A percentile compares a stretch with the other conserved stretches of the same genome.
Evolutionary conservation across 1,140 invertebrate genomes (phyloP).

Genomic region (Megalopta genalis): DNA sequence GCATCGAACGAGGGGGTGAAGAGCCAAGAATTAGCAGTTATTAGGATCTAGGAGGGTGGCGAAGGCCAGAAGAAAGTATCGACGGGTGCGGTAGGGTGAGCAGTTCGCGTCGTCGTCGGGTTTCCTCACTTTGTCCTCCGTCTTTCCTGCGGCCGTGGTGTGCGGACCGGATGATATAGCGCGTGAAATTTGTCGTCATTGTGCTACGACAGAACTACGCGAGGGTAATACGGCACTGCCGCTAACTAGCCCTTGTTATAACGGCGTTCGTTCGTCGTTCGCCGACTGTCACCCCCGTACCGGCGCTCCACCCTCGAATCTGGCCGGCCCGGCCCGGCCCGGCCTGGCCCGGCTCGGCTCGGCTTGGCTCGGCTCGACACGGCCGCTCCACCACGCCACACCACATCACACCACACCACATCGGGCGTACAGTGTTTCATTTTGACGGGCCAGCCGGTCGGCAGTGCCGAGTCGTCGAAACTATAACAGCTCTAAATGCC

Average conservation of each 20-base stretch:
- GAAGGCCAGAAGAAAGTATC: neutral
- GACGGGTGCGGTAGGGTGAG: neutral
- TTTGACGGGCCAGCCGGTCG: conserved; percentile 57
- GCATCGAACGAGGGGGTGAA: neutral
- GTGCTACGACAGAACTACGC: conserved; percentile 72
- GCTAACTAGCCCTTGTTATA: conserved; percentile 79
- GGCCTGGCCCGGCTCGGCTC: no score
- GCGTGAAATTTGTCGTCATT: conserved; percentile 79
- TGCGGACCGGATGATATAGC: conserved; percentile 69
- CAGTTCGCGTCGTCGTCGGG: conserved; percentile 1
- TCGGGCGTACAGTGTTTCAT: conserved; percentile 49
- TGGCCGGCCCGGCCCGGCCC: no score
- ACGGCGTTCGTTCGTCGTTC: conserved; percentile 66
- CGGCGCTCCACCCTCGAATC: neutral
- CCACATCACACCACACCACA: neutral
- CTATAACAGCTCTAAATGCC: conserved; percentile 67
- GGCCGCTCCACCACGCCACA: no score
- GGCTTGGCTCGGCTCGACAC: no score
- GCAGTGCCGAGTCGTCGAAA: conserved; percentile 60
- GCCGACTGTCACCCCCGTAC: conserved; percentile 20
- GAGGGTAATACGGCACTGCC: conserved; percentile 73
- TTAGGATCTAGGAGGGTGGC: conserved; percentile 28
- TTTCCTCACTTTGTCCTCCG: conserved; percentile 35
- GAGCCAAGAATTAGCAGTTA: conserved; percentile 48
- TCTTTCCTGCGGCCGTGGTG: conserved; percentile 54